Base-by-base conservation (phyloP, 2,888 invertebrate genomes). In the Polia nebulosa region DNA sequence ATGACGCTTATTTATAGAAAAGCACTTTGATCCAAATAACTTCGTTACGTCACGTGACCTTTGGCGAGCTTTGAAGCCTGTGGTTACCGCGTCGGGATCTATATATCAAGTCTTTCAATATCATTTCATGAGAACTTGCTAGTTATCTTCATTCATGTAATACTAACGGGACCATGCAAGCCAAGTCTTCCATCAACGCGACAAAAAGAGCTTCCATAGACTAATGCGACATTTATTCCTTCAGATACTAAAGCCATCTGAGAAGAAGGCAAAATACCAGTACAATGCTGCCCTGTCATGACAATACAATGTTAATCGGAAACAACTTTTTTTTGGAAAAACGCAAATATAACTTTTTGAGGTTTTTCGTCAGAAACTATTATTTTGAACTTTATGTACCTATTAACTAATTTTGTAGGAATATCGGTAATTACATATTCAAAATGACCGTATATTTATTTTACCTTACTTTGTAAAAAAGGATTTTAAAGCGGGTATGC, bases 181-280 rank as follows among this genome's bases (percentile, higher is more conserved):
- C 9, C 41, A 47, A 59, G 13, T 32, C 34, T 53, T 53, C 9
- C 20, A 29, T 58, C 20, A 20, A 44, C 11, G 20, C 44, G 11
- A 55, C n/a, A 51, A 52, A 20, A 44, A 57, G 53, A 49, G 32
- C 44, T 70, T 51, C 55, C 45, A 27, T 51, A 75, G 70, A 64
- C 74, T 75, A 75, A 75, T 75, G 29, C 45, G 32, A 56, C 52
- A 75, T 75, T 75, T 60, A 68, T 66, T 76, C 59, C 75, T 76
- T 75, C 82, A 81, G 81, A 81, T 81, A 71, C 73, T 81, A 72
- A 81, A 81, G 82, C 81, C 81, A 82, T 81, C 99, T 77, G 99
- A 99, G 96, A 99, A 99, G 96, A 99, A 99, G 96, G 99, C 99
- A 85, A 99, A 99, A 96, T 99, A 99, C 95, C 99, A 99, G 92